Evolutionary conservation across 2,113 vertebrate species (phyloP), one percentile per base, ranked within the genome.

Genomic region (Mirounga angustirostris): DNA sequence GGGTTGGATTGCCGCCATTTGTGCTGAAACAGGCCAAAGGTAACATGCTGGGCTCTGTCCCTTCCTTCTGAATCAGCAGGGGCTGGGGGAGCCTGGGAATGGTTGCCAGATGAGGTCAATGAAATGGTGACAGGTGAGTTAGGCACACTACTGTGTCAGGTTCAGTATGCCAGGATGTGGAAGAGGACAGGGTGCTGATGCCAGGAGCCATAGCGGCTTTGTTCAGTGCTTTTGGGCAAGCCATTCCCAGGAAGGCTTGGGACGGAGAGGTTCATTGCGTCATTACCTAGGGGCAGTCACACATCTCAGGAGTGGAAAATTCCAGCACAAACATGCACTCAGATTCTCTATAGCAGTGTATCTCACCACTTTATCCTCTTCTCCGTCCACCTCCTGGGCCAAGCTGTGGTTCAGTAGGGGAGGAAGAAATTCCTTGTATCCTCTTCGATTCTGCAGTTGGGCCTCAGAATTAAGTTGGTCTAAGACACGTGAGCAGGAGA

Each of bases 251-350:
- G n/a, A 74, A 74, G 21, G 6, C 59, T 82, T 56, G 15, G 71
- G 21, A 52, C 11, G 13, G 30, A 22, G 80, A 87, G n/a, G 50
- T 54, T 59, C 78, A 33, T 16, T 85, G 50, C 30, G 2, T 28
- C 28, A 54, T 40, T 67, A 46, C 28, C 18, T 43, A 69, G 30
- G 8, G 43, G 21, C 71, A 81, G 43, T 56, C 84, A 91, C 28
- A 92, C 71, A 67, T 59, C 76, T 83, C 33, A 33, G 26, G n/a
- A 46, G 16, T 87, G 92, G 87, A 95, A 97, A 94, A 95, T 89
- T 89, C 56, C 50, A 85, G 58, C 36, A 19, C 33, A 80, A n/a
- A 88, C 14, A 13, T 4, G 3, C 54, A 22, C 21, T 59, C 69
- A 84, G 71, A 73, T 54, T 63, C 22, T 73, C 69, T 84, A 14